Evolutionary conservation across 2,113 vertebrate genomes (phyloP).

Genomic region (Clarias magur): DNA sequence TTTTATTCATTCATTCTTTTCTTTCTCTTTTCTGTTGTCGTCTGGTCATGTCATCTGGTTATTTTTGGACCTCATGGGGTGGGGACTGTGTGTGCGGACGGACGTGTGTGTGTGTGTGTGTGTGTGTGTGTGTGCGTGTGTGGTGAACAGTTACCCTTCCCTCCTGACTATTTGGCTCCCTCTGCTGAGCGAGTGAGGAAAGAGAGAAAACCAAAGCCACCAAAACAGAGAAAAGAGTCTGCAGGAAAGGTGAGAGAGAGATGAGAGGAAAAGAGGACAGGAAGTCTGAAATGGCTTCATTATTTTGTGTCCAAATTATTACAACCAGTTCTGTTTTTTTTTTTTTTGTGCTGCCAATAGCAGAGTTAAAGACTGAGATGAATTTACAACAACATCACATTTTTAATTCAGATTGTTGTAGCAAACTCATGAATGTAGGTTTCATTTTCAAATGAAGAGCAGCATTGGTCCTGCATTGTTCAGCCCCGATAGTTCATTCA

Average conservation of each 20-base stretch:
- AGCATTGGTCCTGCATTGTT: no score
- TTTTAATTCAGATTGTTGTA: background rate
- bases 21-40: conserved; percentile 56
- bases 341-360: background rate
- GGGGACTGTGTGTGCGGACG: conserved; percentile 49
- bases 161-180: conserved; percentile 80
- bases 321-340: background rate
- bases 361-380: background rate
- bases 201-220: conserved; percentile 79
- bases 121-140: conserved; percentile 59
- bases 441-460: background rate
- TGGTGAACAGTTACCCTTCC: conserved; percentile 78
- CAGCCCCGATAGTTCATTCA: no score
- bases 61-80: conserved; percentile 40
- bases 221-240: conserved; percentile 77
- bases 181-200: conserved; percentile 79
- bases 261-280: conserved; percentile 21
- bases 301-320: background rate
- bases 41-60: conserved; percentile 51
- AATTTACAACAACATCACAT: background rate
- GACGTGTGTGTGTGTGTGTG: conserved; percentile 55
- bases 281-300: conserved; percentile 3
- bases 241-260: conserved; percentile 78
- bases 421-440: background rate
- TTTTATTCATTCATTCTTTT: conserved; percentile 57